These are phyloP conservation scores for Heliocidaris erythrogramma DNA, from an alignment of 35 echinoderm and acorn worm species.

Conservation along the genomic window DNA sequence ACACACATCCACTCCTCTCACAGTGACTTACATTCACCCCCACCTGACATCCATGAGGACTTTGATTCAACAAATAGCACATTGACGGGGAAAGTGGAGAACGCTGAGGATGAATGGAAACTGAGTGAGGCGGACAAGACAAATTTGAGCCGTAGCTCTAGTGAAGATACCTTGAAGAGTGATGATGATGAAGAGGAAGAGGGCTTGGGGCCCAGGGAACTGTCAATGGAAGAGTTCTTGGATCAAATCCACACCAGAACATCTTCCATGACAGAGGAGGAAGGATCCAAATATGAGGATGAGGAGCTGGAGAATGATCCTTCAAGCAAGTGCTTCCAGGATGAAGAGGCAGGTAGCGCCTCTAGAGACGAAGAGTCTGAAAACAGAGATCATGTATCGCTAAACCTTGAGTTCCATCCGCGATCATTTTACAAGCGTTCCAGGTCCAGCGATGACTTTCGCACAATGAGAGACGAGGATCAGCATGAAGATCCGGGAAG, in stretches of 20 bases:
- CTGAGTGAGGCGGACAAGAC: slow-evolving; percentile 63
- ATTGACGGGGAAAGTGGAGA: slow-evolving; percentile 54
- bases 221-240: slow-evolving; percentile 84
- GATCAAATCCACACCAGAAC: slow-evolving; percentile 70
- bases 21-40: slow-evolving; percentile 51
- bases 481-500: slow-evolving; percentile 40
- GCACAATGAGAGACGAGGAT: slow-evolving; percentile 50
- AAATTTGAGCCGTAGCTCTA: slow-evolving; percentile 72
- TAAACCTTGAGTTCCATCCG: slow-evolving; percentile 39
- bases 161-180: slow-evolving; percentile 77
- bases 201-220: slow-evolving; percentile 40
- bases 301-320: slow-evolving; percentile 54
- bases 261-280: slow-evolving; percentile 48
- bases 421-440: slow-evolving; percentile 47
- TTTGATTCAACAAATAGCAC: slow-evolving; percentile 67
- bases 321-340: slow-evolving; percentile 20
- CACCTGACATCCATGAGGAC: slow-evolving; percentile 57
- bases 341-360: neutral
- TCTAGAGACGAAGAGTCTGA: slow-evolving; percentile 52
- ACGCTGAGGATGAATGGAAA: slow-evolving; percentile 61
- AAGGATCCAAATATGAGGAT: slow-evolving; percentile 9
- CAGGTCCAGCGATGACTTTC: slow-evolving; percentile 75
- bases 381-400: slow-evolving; percentile 36
- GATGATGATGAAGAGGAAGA: slow-evolving; percentile 73
- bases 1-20: slow-evolving; percentile 72